A percentile compares a stretch with the other conserved stretches of the same genome.
These are phyloP conservation scores for Oreortyx pictus DNA, from an alignment of 2,797 vertebrate genomes.

Conservation along the genomic window DNA sequence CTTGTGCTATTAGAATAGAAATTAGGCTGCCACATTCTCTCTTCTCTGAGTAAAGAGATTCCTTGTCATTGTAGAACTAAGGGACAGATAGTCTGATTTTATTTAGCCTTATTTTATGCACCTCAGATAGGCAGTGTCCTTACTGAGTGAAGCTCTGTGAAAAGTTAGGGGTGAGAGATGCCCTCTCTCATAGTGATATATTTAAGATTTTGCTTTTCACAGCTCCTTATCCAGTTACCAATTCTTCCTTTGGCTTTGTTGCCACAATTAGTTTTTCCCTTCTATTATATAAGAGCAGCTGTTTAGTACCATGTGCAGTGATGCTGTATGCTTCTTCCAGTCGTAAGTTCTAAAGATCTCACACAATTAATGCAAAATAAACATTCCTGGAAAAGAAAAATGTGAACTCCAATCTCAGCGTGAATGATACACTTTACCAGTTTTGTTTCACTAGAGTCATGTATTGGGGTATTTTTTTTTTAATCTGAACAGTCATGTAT, in stretches of 20 bases:
- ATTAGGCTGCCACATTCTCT: neutral
- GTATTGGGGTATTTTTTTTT: neutral
- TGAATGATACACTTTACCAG: neutral
- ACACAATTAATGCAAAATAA: neutral
- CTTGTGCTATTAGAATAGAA: neutral
- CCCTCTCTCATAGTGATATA: neutral
- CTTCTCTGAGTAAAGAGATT: slow-evolving; percentile 7
- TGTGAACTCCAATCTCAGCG: neutral
- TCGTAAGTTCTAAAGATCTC: neutral
- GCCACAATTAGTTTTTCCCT: neutral
- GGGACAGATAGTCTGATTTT: neutral
- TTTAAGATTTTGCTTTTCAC: neutral
- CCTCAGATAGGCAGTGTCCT: neutral
- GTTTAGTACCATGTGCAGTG: neutral
- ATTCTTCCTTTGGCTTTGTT: neutral
- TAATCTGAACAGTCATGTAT: neutral
- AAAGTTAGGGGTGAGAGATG: neutral
- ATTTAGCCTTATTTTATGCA: neutral
- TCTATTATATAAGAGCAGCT: neutral
- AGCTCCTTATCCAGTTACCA: neutral
- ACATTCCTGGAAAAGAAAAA: neutral
- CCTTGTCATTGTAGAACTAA: neutral
- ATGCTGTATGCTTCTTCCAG: neutral
- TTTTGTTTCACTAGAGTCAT: neutral
- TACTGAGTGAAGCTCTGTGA: neutral